Evolutionary conservation across 2,797 vertebrate genomes (phyloP), one percentile per base, ranked within the genome.

Genomic region (Lithobates sylvaticus): DNA sequence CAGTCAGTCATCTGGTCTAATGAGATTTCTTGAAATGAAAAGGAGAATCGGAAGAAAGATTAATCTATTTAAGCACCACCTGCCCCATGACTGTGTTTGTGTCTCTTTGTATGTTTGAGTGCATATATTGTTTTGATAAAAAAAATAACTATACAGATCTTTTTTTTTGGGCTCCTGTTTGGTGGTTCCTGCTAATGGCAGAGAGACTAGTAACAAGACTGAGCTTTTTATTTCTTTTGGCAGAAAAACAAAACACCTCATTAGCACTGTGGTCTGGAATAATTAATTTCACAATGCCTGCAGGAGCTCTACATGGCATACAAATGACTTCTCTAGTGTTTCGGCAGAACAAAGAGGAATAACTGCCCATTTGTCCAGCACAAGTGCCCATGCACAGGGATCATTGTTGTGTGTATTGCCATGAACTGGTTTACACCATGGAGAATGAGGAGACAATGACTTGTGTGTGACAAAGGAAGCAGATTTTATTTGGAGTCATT

Each of bases 211-310:
- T 39, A 50, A 44, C 16, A 42, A 23, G 42, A 69, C 32, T 50
- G 29, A n/a, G 23, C 61, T 42, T 36, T 68, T 10, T 47, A n/a
- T 69, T 50, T 29, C 23, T 71, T 44, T 58, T 81, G 67, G 47
- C 39, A 54, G 47, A 27, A n/a, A 36, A 81, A 10, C 29, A 81
- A 50, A 81, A 71, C 65, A 54, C 27, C 27, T 58, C 68, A 71
- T 71, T 58, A 71, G 21, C 68, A 58, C 50, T 47, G 68, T 81
- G 68, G 65, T 9, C 39, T 34, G 15, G 78, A 23, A 36, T 71
- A n/a, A 68, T 69, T 69, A 15, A 71, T 81, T 58, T 72, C 16
- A 71, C n/a, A 39, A 58, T 58, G 47, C 78, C 68, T 68, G 10
- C 0, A 29, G 78, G 78, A 81, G 78, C 67, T 70, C 34, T 34